Base-by-base conservation (phyloP, 2,888 invertebrate genomes). In the Torymus texanus region DNA sequence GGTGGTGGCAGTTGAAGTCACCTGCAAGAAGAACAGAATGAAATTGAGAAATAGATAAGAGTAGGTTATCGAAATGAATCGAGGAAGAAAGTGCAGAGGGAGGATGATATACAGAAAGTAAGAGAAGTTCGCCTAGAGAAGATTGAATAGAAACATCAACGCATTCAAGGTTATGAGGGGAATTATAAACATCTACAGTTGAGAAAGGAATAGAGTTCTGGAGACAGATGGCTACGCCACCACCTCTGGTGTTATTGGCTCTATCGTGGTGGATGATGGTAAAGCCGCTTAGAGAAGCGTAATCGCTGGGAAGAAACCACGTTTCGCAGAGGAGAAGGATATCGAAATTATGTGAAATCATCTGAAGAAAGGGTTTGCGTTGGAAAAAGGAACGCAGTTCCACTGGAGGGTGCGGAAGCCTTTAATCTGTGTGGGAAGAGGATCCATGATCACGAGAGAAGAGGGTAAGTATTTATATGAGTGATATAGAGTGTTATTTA, bases 291-390 rank as follows among this genome's bases (percentile, higher is more conserved):
- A 29, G 29, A 5, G 29, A 3, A 3, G 29, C 29, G 29, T 29
- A 29, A 5, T 29, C 18, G 8, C n/a, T 12, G 0, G 70, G 63
- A 3, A 16, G 53, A 2, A 56, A 18, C 59, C 58, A 29, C 13
- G 76, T 70, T 56, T 76, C 76, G 18, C 16, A 13, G 11, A 76
- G 50, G 4, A 76, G 14, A n/a, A 76, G n/a, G 8, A 76, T 76
- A 18, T 76, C 76, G n/a, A 53, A 68, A n/a, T 59, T n/a, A n/a
- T 14, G 29, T 1, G 74, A 51, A 8, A 81, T 24, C 8, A 14
- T 12, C 13, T 13, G 11, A 5, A 78, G 50, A 2, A 67, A 61
- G 2, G 13, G n/a, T 55, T 66, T 66, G 14, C 77, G 51, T 1
- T 51, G 14, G 29, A 5, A 29, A 5, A 29, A 29, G 3, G 29